phyloP scores from a whole-genome alignment of 2,113 vertebrate species.

The Eleginops maclovinus region DNA sequence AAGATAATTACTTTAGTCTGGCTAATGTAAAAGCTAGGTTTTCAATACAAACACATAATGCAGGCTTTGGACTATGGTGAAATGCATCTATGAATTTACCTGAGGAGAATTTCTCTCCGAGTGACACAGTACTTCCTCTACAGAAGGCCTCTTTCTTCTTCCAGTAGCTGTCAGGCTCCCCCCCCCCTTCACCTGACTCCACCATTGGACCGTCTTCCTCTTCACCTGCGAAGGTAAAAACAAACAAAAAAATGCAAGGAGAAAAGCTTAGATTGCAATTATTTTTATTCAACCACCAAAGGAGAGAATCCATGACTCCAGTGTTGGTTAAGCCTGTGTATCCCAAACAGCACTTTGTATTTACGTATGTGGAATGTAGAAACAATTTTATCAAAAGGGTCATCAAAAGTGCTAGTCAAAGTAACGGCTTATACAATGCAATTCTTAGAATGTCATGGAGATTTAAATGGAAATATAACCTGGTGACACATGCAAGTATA shows the following conservation, averaged over 20 bases:
- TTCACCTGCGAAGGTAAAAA: constrained; percentile 55
- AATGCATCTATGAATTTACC: constrained; percentile 72
- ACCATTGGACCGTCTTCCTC: constrained; percentile 63
- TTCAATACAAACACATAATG: neutral
- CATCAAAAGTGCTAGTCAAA: neutral
- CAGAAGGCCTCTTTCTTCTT: constrained; percentile 80
- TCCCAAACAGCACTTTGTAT: constrained; percentile 33
- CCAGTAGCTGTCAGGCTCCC: constrained; percentile 81
- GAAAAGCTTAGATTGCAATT: neutral
- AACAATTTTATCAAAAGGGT: constrained; percentile 35
- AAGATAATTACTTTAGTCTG: neutral
- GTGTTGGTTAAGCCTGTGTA: constrained; percentile 23
- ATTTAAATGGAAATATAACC: constrained; percentile 36
- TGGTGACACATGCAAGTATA: constrained; percentile 31
- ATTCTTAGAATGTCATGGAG: neutral
- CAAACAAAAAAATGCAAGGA: constrained; percentile 1
- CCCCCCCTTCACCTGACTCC: constrained; percentile 66
- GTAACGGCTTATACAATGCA: constrained; percentile 8
- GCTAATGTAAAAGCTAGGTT: constrained; percentile 8
- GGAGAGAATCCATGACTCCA: neutral
- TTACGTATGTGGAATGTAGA: constrained; percentile 21
- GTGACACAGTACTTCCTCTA: constrained; percentile 75
- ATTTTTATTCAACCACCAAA: neutral
- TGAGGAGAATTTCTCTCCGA: constrained; percentile 85
- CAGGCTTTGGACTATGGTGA: neutral